Evolutionary conservation across 2,888 invertebrate genomes (phyloP).

Genomic region (Iselma pallidipennis): DNA sequence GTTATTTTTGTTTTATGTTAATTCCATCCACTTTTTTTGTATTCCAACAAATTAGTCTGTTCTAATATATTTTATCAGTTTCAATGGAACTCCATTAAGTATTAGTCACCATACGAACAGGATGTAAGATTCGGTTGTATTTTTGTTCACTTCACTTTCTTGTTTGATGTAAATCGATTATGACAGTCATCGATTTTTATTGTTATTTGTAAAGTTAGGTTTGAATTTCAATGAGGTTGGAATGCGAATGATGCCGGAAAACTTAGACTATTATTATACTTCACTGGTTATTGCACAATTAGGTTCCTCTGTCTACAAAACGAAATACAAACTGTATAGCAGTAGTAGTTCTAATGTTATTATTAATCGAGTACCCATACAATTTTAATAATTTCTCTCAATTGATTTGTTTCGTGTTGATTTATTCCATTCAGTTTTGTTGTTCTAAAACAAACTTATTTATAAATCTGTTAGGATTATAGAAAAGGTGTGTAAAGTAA

Average conservation of each 20-base stretch:
- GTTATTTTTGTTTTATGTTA: not conserved
- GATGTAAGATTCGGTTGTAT: not conserved
- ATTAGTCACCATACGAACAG: not conserved
- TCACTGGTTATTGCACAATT: slow-evolving; percentile 36
- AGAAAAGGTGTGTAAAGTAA: not conserved
- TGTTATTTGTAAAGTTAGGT: slow-evolving; percentile 49
- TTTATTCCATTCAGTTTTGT: not conserved
- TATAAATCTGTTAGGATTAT: not conserved
- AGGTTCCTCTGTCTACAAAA: slow-evolving; percentile 10
- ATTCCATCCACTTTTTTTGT: not conserved
- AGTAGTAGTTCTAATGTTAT: slow-evolving; percentile 10
- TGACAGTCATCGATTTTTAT: slow-evolving; percentile 49
- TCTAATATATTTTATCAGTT: not conserved
- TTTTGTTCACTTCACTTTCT: not conserved
- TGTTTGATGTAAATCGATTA: slow-evolving; percentile 43
- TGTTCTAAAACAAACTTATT: not conserved
- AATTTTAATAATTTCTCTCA: not conserved
- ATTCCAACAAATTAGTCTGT: not conserved
- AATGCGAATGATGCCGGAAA: slow-evolving; percentile 16
- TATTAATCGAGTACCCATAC: not conserved
- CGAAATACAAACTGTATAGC: slow-evolving; percentile 15
- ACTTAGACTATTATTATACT: slow-evolving; percentile 33
- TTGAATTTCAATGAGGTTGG: slow-evolving; percentile 46
- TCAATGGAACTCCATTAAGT: not conserved
- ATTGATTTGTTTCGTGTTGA: no score